Base-by-base conservation (phyloP, 2,113 vertebrate species). In the Corythoichthys intestinalis region DNA sequence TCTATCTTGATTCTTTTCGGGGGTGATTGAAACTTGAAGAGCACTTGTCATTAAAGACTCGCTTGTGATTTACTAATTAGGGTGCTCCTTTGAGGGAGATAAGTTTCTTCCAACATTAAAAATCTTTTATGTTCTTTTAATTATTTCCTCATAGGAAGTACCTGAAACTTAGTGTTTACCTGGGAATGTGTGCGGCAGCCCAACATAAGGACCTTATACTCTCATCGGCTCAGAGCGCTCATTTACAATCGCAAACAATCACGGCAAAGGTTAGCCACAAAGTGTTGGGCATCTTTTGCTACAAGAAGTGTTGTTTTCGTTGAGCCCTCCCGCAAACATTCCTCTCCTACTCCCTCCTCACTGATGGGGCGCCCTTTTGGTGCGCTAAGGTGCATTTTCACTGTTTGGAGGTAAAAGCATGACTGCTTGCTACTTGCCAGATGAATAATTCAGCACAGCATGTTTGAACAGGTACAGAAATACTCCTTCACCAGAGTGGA, bases 401-500 rank as follows among this genome's bases (percentile, higher is more conserved):
- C 77, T 77, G 65, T 3, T 84, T 83, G 38, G 85, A 92, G 89
- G 91, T 92, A 94, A 93, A 86, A 92, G 93, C 93, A 89, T 85
- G 86, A 69, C 54, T 74, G 79, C 80, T 86, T 77, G 71, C 89
- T 89, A 86, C 82, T 86, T 59, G 78, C 87, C 72, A 80, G 89
- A 93, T 98, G 87, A 95, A 95, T 97, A 95, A 96, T 96, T 95
- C 89, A 97, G 69, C 66, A 71, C 71, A 82, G 89, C 91, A 90
- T 94, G 92, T 94, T 94, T 94, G 93, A 93, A 93, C 95, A 97
- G 96, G 95, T 97, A 95, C 94, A 88, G 83, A 92, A 93, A 92
- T 94, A 92, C 92, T 92, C 92, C 81, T 75, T 81, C 81, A 76
- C 87, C 87, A 82, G 85, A 78, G 88, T 65, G 76, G 82, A 81